Base-by-base conservation (phyloP, 2,888 invertebrate genomes). In the Noctua janthe region DNA sequence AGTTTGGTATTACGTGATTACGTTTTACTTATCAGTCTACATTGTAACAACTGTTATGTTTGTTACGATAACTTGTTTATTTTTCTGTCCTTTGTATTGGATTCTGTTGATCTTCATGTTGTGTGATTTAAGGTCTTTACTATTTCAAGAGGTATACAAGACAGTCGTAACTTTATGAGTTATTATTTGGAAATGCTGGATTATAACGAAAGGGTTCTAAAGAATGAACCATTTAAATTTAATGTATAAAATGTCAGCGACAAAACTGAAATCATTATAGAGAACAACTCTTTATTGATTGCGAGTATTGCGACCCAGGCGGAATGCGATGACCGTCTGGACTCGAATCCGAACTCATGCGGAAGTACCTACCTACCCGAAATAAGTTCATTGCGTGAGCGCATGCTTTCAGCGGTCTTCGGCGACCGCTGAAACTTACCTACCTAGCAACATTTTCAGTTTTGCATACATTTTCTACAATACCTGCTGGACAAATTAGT, bases 351-450 rank as follows among this genome's bases (percentile, higher is more conserved):
- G 92, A 92, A 91, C 91, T 93, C 93, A 95, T 94, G 95, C 96
- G 96, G 96, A 96, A 96, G 95, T 96, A 76, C 62, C 69, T 54
- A 93, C 93, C 94, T 67, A 93, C 93, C 94, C 93, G 94, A 96
- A 97, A 97, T 96, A 96, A 95, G 94, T 95, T 93, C 92, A 93
- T 93, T 94, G 94, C 94, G 94, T 92, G 92, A 91, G 92, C 92
- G 91, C 92, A 92, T 91, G 90, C 86, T 91, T 92, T 90, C 90
- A 73, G 86, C 86, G 82, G 85, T 88, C 80, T 78, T 78, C 80
- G 47, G 69, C 35, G 39, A 66, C 66, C 20, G 39, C 39, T 66
- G 35, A 64, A 66, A 20, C 66, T 3, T 66, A 80, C 56, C 23
- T 43, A 66, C 56, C 51, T 62, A 23, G 71, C 20, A 49, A 72